Evolutionary conservation across 2,113 vertebrate species (phyloP).

Genomic region (Zosterops hypoxanthus): DNA sequence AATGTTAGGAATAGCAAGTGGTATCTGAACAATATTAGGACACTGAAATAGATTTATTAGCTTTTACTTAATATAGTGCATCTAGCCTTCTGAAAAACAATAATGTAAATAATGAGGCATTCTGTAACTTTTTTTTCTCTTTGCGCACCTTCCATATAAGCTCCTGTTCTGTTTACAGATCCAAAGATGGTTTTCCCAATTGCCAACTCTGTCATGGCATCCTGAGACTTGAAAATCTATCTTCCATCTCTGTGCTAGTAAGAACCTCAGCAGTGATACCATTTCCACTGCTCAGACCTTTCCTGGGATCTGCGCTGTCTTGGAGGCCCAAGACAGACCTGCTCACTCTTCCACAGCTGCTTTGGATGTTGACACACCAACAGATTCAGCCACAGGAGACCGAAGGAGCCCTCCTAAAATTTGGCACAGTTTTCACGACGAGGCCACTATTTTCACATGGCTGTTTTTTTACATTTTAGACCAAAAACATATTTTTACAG

Average conservation of each 20-base stretch:
- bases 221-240: background rate
- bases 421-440: background rate
- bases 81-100: background rate
- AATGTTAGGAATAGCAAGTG: conserved; percentile 6
- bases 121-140: background rate
- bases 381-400: background rate
- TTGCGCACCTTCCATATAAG: background rate
- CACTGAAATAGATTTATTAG: background rate
- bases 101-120: background rate
- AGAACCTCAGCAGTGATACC: background rate
- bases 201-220: background rate
- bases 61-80: background rate
- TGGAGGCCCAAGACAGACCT: background rate
- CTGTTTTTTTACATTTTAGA: background rate
- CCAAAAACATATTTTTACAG: background rate
- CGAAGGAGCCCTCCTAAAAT: background rate
- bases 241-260: background rate
- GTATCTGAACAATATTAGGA: conserved; percentile 3
- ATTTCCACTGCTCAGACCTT: background rate
- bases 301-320: background rate
- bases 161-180: background rate
- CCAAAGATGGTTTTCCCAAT: background rate
- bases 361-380: background rate
- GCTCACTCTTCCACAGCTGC: background rate
- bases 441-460: background rate